Evolutionary conservation across 2,888 invertebrate genomes (phyloP).

Genomic region (Unio pictorum): DNA sequence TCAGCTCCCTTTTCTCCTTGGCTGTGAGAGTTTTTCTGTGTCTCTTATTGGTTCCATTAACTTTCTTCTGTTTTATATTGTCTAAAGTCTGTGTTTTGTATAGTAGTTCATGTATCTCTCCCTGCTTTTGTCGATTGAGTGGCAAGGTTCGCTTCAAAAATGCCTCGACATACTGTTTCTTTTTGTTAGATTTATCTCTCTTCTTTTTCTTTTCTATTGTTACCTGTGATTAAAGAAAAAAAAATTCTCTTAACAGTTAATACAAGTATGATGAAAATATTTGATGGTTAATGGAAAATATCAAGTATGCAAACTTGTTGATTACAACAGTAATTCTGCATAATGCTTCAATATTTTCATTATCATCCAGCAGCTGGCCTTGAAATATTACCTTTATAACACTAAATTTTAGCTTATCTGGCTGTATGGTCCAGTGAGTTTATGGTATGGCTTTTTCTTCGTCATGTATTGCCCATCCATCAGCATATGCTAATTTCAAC

Average conservation of each 20-base stretch:
- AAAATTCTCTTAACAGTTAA: background rate
- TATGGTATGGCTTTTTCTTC: no score
- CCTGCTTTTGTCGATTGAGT: slow-evolving; percentile 22
- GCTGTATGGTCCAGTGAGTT: no score
- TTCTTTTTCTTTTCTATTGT: background rate
- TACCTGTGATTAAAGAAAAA: background rate
- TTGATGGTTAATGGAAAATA: slow-evolving; percentile 5
- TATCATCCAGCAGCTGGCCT: no score
- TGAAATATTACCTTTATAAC: no score
- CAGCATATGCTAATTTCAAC: no score
- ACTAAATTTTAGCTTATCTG: no score
- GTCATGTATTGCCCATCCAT: no score
- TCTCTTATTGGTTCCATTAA: slow-evolving; percentile 12
- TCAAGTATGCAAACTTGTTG: no score
- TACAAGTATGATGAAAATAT: slow-evolving; percentile 5
- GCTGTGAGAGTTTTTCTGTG: slow-evolving; percentile 36
- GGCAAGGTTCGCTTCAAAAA: slow-evolving; percentile 44
- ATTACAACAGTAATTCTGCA: no score
- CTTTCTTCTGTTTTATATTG: slow-evolving; percentile 21
- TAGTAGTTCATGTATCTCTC: slow-evolving; percentile 36
- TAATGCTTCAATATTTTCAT: no score
- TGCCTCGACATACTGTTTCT: slow-evolving; percentile 31
- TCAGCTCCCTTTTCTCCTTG: slow-evolving; percentile 41
- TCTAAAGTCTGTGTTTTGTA: slow-evolving; percentile 32
- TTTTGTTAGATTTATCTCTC: slow-evolving; percentile 8